Base-by-base conservation (phyloP, 2,888 invertebrate genomes). In the Phlogophora meticulosa region DNA sequence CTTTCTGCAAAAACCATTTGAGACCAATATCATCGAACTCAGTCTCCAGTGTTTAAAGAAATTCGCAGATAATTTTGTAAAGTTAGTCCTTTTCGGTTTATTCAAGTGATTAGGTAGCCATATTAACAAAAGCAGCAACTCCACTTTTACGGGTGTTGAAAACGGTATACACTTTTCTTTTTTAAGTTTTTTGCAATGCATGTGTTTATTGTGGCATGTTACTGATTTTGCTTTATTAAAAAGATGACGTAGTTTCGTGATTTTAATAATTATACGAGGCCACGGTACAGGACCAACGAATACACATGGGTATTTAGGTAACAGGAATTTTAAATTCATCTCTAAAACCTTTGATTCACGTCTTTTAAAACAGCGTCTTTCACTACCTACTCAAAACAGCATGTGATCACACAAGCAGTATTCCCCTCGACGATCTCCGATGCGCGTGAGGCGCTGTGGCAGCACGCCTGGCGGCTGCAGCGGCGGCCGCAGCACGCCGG, bases 401-500 rank as follows among this genome's bases (percentile, higher is more conserved):
- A 32, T 52, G 2, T n/a, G 7, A 84, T 92, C 90, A 93, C 81
- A 91, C 81, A 45, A 91, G 88, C 59, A 92, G 74, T 69, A 92
- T 86, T 22, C 80, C 91, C 80, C 81, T 88, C 28, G 81, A 70
- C 7, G 87, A 85, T 70, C 84, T 78, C 32, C 87, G 74, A 56
- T 83, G 80, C 13, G 80, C 46, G 43, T 82, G 83, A 24, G 80
- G 42, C n/a, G 82, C 68, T 3, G 81, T 61, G 48, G 87, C 67
- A 28, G 81, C 85, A 48, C 82, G 87, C 76, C 80, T 86, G 56
- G 73, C 89, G 63, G 76, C 88, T 0, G 85, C 91, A 20, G 93
- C 92, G 7, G 92, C 93, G 9, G 92, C 92, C 5, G 94, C 94
- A 9, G 93, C 93, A n/a, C 94, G 92, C 13, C 97, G 96, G 52